Percentiles rank a stretch among this genome's conserved stretches.
These are phyloP conservation scores for Dipodomys spectabilis DNA, from an alignment of 2,113 vertebrate genomes.

Conservation along the genomic window DNA sequence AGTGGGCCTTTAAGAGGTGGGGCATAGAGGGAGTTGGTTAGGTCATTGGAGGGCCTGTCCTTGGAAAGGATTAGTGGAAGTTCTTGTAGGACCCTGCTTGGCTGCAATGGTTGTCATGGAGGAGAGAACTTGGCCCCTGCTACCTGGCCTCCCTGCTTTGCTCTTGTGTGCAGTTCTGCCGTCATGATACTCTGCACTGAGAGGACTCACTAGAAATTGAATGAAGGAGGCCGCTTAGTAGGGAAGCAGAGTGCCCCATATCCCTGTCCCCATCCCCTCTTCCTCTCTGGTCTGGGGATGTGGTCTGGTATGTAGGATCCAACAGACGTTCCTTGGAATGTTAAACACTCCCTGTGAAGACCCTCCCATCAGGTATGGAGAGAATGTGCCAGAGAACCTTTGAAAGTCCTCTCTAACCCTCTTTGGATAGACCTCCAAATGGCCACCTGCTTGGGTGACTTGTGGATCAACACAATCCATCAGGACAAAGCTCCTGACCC, in stretches of 20 bases:
- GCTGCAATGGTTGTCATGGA: neutral
- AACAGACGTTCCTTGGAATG: neutral
- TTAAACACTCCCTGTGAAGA: neutral
- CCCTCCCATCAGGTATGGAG: neutral
- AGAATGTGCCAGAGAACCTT: neutral
- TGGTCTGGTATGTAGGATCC: rapidly evolving
- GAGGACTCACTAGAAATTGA: neutral
- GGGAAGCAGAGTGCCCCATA: rapidly evolving
- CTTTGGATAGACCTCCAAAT: neutral
- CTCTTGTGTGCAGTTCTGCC: neutral
- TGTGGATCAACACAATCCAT: neutral
- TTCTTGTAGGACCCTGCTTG: neutral
- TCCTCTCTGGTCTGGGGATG: neutral
- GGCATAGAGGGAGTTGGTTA: neutral
- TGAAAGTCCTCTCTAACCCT: neutral
- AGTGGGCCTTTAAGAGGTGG: neutral
- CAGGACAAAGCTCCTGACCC: neutral
- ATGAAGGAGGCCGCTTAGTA: neutral
- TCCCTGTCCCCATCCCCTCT: neutral
- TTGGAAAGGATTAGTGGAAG: neutral
- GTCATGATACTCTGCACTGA: neutral
- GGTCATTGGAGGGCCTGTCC: neutral
- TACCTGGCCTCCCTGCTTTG: neutral
- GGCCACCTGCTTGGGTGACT: neutral
- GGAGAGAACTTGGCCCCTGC: neutral